A percentile compares a stretch with the other conserved stretches of the same genome.
These are phyloP conservation scores for Porites divaricata DNA, from an alignment of 92 coral and sea anemone genomes.

Conservation along the genomic window DNA sequence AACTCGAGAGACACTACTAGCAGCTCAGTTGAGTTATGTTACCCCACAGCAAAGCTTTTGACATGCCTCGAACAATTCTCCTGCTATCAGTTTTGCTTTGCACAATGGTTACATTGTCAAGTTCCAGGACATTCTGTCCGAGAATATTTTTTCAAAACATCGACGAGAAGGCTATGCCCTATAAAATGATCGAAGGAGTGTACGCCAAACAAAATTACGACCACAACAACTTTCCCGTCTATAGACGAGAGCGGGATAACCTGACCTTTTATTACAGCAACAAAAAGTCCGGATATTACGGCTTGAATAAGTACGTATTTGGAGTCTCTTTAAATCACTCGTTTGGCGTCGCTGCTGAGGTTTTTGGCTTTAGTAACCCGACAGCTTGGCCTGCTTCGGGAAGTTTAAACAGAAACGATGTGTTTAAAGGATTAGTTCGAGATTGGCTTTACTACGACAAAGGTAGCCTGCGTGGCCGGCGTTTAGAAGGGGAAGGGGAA, in stretches of 20 bases:
- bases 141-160: too few relatives aligned
- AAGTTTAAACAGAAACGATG: slow-evolving; percentile 45
- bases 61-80: too few relatives aligned
- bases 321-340: slow-evolving; percentile 36
- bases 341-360: slow-evolving; percentile 59
- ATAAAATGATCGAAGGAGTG: slow-evolving; percentile 56
- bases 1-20: too few relatives aligned
- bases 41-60: too few relatives aligned
- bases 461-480: too few relatives aligned
- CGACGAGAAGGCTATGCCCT: too few relatives aligned
- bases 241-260: slow-evolving; percentile 55
- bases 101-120: too few relatives aligned
- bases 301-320: slow-evolving; percentile 23
- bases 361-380: slow-evolving; percentile 31
- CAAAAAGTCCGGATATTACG: neutral
- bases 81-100: too few relatives aligned
- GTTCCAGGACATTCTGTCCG: too few relatives aligned
- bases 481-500: too few relatives aligned
- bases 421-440: slow-evolving; percentile 59
- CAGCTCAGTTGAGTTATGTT: too few relatives aligned
- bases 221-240: slow-evolving; percentile 71
- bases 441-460: slow-evolving; percentile 57
- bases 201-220: slow-evolving; percentile 52
- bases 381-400: slow-evolving; percentile 65
- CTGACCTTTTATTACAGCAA: slow-evolving; percentile 42